Evolutionary conservation across 2,888 invertebrate genomes (phyloP).

Genomic region (Disparrhopalites patrizii): DNA sequence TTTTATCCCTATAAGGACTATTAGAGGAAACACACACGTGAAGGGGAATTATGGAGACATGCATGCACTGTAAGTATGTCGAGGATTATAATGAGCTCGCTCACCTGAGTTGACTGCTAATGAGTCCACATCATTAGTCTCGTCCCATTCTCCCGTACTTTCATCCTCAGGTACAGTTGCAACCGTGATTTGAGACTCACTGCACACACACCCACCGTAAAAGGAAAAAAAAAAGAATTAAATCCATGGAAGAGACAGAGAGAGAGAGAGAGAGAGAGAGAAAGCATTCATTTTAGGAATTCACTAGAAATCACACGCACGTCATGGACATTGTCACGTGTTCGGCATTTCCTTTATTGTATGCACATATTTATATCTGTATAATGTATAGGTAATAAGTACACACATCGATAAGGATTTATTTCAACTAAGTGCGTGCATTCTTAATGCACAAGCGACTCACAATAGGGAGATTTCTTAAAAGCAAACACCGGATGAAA

Average conservation of each 20-base stretch:
- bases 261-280: too few relatives aligned
- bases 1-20: too few relatives aligned
- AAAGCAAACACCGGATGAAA: neutral
- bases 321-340: too few relatives aligned
- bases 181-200: constrained; percentile 40
- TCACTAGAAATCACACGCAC: neutral
- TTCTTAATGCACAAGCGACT: too few relatives aligned
- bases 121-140: constrained; percentile 32
- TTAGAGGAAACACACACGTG: too few relatives aligned
- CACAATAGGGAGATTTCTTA: too few relatives aligned
- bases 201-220: constrained; percentile 24
- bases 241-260: neutral
- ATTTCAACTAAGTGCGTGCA: too few relatives aligned
- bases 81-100: constrained; percentile 4
- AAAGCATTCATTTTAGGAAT: neutral
- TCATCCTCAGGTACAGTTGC: constrained; percentile 48
- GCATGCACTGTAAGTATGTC: too few relatives aligned
- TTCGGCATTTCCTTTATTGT: neutral
- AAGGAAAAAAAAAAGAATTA: neutral
- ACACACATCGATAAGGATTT: neutral
- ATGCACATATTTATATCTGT: neutral
- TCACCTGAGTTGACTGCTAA: constrained; percentile 40
- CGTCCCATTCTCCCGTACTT: constrained; percentile 43
- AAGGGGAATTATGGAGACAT: too few relatives aligned
- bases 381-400: neutral